phyloP scores from a whole-genome alignment of 2,888 invertebrate genomes.

The Mamestra brassicae region DNA sequence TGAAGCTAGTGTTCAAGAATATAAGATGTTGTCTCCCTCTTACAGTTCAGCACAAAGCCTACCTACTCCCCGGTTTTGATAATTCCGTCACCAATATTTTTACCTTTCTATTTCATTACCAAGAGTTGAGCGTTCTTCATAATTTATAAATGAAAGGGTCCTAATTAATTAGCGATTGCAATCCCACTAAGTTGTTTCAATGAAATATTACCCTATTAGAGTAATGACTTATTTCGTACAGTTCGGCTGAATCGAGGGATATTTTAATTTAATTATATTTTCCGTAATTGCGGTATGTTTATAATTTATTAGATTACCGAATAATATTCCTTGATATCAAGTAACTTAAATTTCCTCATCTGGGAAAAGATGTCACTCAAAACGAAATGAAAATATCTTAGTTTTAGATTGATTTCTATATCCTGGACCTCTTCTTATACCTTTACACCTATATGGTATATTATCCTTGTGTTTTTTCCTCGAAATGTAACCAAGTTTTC shows the following conservation, averaged over 20 bases:
- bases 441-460: neutral
- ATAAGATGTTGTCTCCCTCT: neutral
- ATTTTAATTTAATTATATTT: constrained; percentile 50
- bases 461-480: neutral
- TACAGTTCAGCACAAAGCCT: neutral
- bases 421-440: too few relatives aligned
- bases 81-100: constrained; percentile 29
- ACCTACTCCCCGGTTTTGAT: neutral
- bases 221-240: constrained; percentile 52
- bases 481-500: neutral
- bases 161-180: constrained; percentile 65
- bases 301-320: constrained; percentile 33
- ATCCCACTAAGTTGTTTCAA: constrained; percentile 52
- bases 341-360: neutral
- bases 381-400: constrained; percentile 15
- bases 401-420: too few relatives aligned
- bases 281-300: constrained; percentile 34
- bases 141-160: constrained; percentile 55
- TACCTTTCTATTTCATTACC: constrained; percentile 27
- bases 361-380: neutral
- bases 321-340: neutral
- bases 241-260: constrained; percentile 27
- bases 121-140: constrained; percentile 20
- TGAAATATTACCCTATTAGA: constrained; percentile 54
- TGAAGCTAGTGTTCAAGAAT: neutral